A percentile compares a stretch with the other conserved stretches of the same genome.
phyloP scores from a whole-genome alignment of 2,888 invertebrate genomes.

The Rhopalosiphum nymphaeae region DNA sequence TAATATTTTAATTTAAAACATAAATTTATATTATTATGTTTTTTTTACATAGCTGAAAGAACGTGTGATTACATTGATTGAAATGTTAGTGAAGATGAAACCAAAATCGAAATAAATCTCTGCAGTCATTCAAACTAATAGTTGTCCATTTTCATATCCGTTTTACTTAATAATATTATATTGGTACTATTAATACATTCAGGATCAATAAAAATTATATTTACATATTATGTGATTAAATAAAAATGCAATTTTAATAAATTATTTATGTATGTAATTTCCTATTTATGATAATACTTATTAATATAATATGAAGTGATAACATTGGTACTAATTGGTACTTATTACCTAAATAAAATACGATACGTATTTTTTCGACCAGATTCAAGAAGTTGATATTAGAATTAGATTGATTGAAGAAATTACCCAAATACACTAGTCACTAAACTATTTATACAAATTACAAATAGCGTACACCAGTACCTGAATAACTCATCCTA shows the following conservation, averaged over 20 bases:
- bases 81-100: conserved; percentile 49
- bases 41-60: conserved; percentile 27
- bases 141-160: neutral
- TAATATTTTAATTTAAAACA: neutral
- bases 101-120: conserved; percentile 21
- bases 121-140: neutral
- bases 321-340: neutral
- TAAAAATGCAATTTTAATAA: neutral
- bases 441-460: no score
- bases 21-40: neutral
- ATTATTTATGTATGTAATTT: neutral
- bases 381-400: neutral
- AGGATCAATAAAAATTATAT: neutral
- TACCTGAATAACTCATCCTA: no score
- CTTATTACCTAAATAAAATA: no score
- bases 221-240: neutral
- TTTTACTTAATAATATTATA: neutral
- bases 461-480: no score
- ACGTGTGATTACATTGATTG: neutral
- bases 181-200: neutral
- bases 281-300: neutral
- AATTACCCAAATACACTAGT: no score
- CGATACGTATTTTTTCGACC: neutral
- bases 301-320: neutral
- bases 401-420: neutral